phyloP scores from a whole-genome alignment of 1,140 invertebrate species.

The Musca vetustissima region DNA sequence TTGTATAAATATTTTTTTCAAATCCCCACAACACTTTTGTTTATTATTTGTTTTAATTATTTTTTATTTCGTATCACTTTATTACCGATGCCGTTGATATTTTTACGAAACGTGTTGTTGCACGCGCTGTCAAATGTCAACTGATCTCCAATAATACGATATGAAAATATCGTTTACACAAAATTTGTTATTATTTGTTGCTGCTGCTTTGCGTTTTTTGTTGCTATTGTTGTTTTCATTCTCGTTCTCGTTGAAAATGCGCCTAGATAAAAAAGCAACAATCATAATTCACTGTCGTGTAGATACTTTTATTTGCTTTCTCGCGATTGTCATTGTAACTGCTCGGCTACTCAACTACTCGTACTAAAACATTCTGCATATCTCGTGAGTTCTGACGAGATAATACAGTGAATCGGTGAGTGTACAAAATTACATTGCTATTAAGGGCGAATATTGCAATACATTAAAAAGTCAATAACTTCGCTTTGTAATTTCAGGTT shows the following conservation, averaged over 20 bases:
- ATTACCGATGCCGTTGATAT: constrained; percentile 9
- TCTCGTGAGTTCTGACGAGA: too few relatives aligned
- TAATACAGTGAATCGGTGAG: too few relatives aligned
- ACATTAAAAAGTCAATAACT: too few relatives aligned
- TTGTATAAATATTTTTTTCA: too few relatives aligned
- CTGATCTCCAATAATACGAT: constrained; percentile 44
- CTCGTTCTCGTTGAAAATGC: neutral
- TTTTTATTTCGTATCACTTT: neutral
- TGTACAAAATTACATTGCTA: too few relatives aligned
- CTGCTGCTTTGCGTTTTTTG: neutral
- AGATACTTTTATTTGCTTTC: constrained; percentile 19
- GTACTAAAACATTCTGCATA: too few relatives aligned
- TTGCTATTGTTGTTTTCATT: neutral
- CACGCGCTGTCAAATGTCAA: constrained; percentile 54
- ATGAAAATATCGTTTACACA: constrained; percentile 24
- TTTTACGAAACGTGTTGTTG: constrained; percentile 40
- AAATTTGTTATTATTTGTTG: too few relatives aligned
- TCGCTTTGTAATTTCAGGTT: too few relatives aligned
- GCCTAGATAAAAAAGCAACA: constrained; percentile 5
- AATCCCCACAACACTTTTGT: neutral
- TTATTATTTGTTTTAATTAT: neutral
- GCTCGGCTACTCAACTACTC: neutral
- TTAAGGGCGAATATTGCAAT: too few relatives aligned
- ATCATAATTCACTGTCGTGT: constrained; percentile 5
- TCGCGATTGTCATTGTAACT: neutral